Evolutionary conservation across 1,140 invertebrate genomes (phyloP).

Genomic region (Heliconius hewitsoni): DNA sequence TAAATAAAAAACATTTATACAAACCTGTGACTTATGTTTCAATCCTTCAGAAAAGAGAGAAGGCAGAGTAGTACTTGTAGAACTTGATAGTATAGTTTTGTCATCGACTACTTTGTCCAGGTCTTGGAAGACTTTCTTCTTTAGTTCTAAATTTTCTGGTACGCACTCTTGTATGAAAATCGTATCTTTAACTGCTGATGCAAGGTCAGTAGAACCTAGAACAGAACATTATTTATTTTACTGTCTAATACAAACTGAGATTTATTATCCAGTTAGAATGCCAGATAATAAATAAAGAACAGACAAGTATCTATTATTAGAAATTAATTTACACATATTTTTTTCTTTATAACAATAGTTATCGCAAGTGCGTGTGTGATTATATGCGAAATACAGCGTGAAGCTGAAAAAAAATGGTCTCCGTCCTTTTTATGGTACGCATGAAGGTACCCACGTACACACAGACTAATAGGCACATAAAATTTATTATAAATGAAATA

Average conservation of each 20-base stretch:
- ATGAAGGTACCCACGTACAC: background rate
- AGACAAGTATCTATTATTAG: too few species aligned
- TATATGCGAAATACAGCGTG: too few species aligned
- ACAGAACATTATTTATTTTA: slow-evolving; percentile 29
- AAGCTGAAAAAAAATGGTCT: background rate
- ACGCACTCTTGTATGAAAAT: slow-evolving; percentile 95
- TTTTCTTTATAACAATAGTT: too few species aligned
- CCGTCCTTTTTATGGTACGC: background rate
- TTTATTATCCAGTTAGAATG: background rate
- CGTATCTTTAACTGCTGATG: slow-evolving; percentile 86
- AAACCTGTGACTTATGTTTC: slow-evolving; percentile 87
- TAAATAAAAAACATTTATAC: background rate
- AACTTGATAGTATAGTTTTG: slow-evolving; percentile 92
- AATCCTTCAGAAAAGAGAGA: slow-evolving; percentile 91
- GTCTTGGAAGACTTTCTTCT: slow-evolving; percentile 89
- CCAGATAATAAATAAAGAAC: background rate
- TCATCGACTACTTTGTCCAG: slow-evolving; percentile 89
- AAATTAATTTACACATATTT: too few species aligned
- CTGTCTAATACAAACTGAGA: background rate
- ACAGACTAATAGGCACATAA: background rate
- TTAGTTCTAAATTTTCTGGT: slow-evolving; percentile 93
- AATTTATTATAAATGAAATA: background rate
- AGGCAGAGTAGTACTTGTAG: slow-evolving; percentile 94
- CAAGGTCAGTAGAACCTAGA: slow-evolving; percentile 85
- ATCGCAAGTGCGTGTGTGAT: too few species aligned